A percentile compares a stretch with the other conserved stretches of the same genome.
These are phyloP conservation scores for Tetramorium bicarinatum DNA, from an alignment of 2,888 invertebrate species.

Conservation along the genomic window DNA sequence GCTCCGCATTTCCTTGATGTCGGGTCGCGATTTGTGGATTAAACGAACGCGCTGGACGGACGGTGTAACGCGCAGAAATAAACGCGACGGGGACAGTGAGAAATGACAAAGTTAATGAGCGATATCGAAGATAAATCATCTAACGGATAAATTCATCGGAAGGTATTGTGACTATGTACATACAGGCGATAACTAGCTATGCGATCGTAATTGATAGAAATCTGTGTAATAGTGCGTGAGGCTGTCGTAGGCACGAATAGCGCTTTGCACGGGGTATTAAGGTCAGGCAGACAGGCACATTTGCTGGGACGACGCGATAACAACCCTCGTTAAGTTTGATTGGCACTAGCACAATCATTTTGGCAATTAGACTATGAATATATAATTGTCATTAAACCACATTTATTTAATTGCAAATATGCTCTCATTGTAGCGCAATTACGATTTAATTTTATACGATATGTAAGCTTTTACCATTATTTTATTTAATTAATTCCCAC, in stretches of 20 bases:
- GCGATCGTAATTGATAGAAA: slow-evolving; percentile 49
- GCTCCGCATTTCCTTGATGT: background rate
- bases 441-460: slow-evolving; percentile 27
- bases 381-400: slow-evolving; percentile 15
- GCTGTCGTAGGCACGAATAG: slow-evolving; percentile 45
- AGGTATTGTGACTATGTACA: background rate
- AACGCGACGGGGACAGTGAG: background rate
- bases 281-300: slow-evolving; percentile 46
- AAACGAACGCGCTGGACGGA: background rate
- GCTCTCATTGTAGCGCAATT: slow-evolving; percentile 15
- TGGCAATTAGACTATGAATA: slow-evolving; percentile 27
- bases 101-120: slow-evolving; percentile 5
- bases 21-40: background rate
- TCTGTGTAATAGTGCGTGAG: slow-evolving; percentile 41
- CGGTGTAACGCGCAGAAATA: too few species aligned
- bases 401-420: slow-evolving; percentile 41
- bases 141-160: slow-evolving; percentile 3
- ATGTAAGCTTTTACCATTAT: slow-evolving; percentile 5
- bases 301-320: slow-evolving; percentile 48
- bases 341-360: slow-evolving; percentile 35
- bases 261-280: slow-evolving; percentile 46
- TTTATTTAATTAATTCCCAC: slow-evolving; percentile 18
- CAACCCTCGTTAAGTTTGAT: slow-evolving; percentile 50
- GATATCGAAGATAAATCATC: slow-evolving; percentile 24
- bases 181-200: background rate